These are phyloP conservation scores for Haemorhous mexicanus DNA, from an alignment of 2,113 vertebrate species.

Conservation along the genomic window DNA sequence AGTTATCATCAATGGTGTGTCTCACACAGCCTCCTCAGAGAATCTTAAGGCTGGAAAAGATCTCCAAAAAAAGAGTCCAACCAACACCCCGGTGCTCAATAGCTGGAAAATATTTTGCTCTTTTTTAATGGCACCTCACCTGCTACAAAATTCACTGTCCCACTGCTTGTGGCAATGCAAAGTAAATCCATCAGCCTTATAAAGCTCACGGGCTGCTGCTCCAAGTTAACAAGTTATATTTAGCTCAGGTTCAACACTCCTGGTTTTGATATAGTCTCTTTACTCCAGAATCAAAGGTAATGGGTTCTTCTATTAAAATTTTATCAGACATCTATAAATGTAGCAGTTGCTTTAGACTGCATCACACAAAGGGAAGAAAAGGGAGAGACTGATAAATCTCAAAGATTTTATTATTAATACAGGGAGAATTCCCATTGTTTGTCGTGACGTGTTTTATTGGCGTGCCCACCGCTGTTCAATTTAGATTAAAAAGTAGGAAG, in stretches of 20 bases:
- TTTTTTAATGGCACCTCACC: neutral
- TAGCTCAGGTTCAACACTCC: slow-evolving; percentile 46
- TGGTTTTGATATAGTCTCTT: slow-evolving; percentile 49
- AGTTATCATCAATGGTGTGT: neutral
- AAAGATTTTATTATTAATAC: slow-evolving; percentile 76
- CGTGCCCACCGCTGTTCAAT: slow-evolving; percentile 35
- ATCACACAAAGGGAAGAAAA: slow-evolving; percentile 54
- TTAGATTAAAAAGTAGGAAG: slow-evolving; percentile 73
- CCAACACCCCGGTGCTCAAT: neutral
- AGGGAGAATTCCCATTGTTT: slow-evolving; percentile 72
- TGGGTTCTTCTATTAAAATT: slow-evolving; percentile 75
- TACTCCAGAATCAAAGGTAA: slow-evolving; percentile 71
- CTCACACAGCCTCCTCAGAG: neutral
- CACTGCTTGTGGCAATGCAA: neutral
- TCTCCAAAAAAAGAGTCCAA: neutral
- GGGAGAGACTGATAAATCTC: slow-evolving; percentile 72
- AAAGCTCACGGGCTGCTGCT: neutral
- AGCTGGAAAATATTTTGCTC: neutral
- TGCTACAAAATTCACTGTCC: neutral
- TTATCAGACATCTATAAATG: slow-evolving; percentile 74
- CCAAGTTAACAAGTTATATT: slow-evolving; percentile 40
- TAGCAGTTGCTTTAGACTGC: slow-evolving; percentile 67
- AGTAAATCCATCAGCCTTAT: neutral
- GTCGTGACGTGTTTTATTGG: slow-evolving; percentile 69
- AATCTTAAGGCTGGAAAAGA: neutral